Evolutionary conservation across 2,888 invertebrate species (phyloP).

Genomic region (Habrosyne pyritoides): DNA sequence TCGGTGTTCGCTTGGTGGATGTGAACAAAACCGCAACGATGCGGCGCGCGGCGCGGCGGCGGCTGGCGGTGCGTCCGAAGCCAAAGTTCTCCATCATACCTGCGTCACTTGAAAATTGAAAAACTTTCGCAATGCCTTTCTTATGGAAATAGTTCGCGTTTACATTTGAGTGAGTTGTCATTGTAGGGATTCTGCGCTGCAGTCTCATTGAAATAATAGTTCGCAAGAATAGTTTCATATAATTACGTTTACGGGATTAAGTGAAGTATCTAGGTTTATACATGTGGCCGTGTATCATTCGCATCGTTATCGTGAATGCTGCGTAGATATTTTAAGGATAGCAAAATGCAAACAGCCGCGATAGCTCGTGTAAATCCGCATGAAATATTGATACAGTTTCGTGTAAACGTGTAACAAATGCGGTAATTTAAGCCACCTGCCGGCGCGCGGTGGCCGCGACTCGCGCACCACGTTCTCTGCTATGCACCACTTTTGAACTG

Average conservation of each 20-base stretch:
- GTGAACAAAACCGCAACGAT: constrained; percentile 31
- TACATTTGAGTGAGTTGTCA: constrained; percentile 80
- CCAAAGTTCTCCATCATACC: constrained; percentile 80
- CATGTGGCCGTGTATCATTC: neutral
- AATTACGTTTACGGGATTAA: constrained; percentile 23
- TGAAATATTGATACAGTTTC: constrained; percentile 84
- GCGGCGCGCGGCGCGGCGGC: constrained; percentile 26
- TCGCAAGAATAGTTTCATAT: constrained; percentile 23
- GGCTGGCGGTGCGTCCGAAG: constrained; percentile 57
- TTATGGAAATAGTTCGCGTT: constrained; percentile 81
- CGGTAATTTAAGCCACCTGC: constrained; percentile 83
- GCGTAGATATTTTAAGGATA: constrained; percentile 61
- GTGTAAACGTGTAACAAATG: constrained; percentile 84
- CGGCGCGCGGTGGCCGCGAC: constrained; percentile 56
- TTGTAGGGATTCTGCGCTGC: constrained; percentile 73
- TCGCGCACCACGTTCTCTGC: constrained; percentile 51
- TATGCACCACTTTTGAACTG: constrained; percentile 76
- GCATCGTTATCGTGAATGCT: constrained; percentile 37
- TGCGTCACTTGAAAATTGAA: constrained; percentile 83
- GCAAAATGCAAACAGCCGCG: constrained; percentile 73
- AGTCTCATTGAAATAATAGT: constrained; percentile 64
- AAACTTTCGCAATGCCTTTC: constrained; percentile 82
- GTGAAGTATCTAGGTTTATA: too few species aligned
- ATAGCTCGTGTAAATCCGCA: constrained; percentile 80
- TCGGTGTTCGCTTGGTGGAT: constrained; percentile 18